These are phyloP conservation scores for Chelon auratus DNA, from an alignment of 2,797 vertebrate species.

Conservation along the genomic window DNA sequence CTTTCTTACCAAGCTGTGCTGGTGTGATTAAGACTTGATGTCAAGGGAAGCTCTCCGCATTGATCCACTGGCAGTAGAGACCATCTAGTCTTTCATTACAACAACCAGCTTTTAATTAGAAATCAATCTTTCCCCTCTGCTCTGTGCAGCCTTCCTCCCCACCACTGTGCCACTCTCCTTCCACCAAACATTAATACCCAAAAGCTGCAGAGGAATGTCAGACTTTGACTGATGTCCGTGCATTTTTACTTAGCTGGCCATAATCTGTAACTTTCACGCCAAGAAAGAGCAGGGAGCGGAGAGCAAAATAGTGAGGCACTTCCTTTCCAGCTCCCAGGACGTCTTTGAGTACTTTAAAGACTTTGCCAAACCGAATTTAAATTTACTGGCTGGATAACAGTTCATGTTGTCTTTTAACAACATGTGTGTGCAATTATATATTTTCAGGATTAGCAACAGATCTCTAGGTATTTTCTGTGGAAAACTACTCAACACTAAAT, in stretches of 20 bases:
- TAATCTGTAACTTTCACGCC: slow-evolving; percentile 63
- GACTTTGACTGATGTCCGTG: slow-evolving; percentile 66
- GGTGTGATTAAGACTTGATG: slow-evolving; percentile 76
- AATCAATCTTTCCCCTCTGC: slow-evolving; percentile 71
- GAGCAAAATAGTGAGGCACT: slow-evolving; percentile 52
- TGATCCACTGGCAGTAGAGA: slow-evolving; percentile 74
- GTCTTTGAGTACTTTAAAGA: slow-evolving; percentile 54
- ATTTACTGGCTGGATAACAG: slow-evolving; percentile 24
- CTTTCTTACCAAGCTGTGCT: slow-evolving; percentile 60
- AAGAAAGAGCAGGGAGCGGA: slow-evolving; percentile 59
- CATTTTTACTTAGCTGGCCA: slow-evolving; percentile 67
- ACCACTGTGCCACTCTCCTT: slow-evolving; percentile 48
- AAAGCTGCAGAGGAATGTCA: slow-evolving; percentile 52
- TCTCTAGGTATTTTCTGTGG: slow-evolving; percentile 3
- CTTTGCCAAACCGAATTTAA: slow-evolving; percentile 49
- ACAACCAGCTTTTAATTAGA: slow-evolving; percentile 79
- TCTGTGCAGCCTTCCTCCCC: slow-evolving; percentile 32
- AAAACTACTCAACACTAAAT: slow-evolving; percentile 8
- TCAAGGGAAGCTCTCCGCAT: slow-evolving; percentile 73
- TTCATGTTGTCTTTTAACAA: slow-evolving; percentile 20
- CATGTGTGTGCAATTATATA: slow-evolving; percentile 14
- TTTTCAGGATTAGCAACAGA: slow-evolving; percentile 24
- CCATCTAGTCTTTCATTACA: slow-evolving; percentile 78
- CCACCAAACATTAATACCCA: slow-evolving; percentile 59
- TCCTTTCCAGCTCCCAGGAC: slow-evolving; percentile 66